Conservation (phyloP, 2,113 vertebrate species). For the Chitala chitala region DNA sequence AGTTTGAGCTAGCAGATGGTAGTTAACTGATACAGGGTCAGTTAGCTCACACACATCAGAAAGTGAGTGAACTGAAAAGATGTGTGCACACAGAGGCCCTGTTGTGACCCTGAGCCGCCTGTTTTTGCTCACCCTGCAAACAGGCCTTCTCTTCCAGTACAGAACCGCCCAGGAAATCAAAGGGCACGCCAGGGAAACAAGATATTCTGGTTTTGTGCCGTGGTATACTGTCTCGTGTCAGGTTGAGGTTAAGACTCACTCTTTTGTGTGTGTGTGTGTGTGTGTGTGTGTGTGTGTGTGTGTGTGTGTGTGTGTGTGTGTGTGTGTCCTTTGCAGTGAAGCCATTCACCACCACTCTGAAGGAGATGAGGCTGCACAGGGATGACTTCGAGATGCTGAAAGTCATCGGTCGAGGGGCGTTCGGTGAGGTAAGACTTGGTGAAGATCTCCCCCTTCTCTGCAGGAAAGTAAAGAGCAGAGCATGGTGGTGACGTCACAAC, state of each 20-base stretch:
- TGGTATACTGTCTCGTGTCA: conserved; percentile 9
- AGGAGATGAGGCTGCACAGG: conserved; percentile 61
- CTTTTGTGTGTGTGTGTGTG: no score
- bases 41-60: not conserved
- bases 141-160: not conserved
- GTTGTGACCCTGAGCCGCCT: not conserved
- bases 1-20: not conserved
- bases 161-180: not conserved
- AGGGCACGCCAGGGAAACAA: not conserved
- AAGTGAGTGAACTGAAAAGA: no score
- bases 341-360: conserved; percentile 51
- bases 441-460: no score
- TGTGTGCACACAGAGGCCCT: not conserved
- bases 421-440: conserved; percentile 60
- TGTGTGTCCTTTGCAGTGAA: conserved; percentile 47
- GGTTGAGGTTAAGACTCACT: conserved; percentile 14
- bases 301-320: no score
- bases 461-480: no score
- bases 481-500: no score
- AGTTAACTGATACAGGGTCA: not conserved
- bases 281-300: no score
- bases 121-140: not conserved
- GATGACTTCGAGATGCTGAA: conserved; percentile 74
- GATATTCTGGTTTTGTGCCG: conserved; percentile 19
- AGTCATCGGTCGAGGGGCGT: conserved; percentile 69